phyloP scores from a whole-genome alignment of 2,113 vertebrate genomes.

The Alethe castanea region DNA sequence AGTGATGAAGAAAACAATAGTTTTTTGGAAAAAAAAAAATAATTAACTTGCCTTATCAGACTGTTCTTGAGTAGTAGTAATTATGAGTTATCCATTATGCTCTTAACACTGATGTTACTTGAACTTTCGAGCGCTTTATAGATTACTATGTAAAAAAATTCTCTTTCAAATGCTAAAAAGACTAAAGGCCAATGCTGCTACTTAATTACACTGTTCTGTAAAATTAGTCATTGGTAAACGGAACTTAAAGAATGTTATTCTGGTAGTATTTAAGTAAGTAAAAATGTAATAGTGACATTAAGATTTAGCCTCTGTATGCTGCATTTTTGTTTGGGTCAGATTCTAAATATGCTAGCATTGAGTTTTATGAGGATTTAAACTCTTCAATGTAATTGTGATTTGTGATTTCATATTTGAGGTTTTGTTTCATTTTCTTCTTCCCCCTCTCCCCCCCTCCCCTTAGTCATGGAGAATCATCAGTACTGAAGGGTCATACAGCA shows the following conservation, averaged over 20 bases:
- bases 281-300: not conserved
- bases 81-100: not conserved
- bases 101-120: not conserved
- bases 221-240: not conserved
- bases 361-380: not conserved
- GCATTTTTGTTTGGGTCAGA: not conserved
- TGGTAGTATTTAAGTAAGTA: not conserved
- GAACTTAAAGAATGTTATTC: not conserved
- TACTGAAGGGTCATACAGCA: conserved; percentile 88
- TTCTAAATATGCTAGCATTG: not conserved
- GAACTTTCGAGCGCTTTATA: not conserved
- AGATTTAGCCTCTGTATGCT: not conserved
- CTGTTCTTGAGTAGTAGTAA: not conserved
- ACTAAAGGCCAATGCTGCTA: not conserved
- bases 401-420: not conserved
- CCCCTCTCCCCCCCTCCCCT: rapidly evolving
- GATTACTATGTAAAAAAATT: not conserved
- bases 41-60: not conserved
- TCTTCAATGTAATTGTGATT: not conserved
- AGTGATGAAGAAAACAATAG: not conserved
- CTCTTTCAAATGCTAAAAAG: not conserved
- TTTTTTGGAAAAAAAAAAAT: not conserved
- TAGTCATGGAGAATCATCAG: conserved; percentile 85
- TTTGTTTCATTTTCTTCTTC: not conserved
- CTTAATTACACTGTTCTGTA: not conserved